Percentiles rank a stretch among this genome's conserved stretches.
Conservation (phyloP, 2,888 invertebrate species). For the Ischnura elegans region DNA sequence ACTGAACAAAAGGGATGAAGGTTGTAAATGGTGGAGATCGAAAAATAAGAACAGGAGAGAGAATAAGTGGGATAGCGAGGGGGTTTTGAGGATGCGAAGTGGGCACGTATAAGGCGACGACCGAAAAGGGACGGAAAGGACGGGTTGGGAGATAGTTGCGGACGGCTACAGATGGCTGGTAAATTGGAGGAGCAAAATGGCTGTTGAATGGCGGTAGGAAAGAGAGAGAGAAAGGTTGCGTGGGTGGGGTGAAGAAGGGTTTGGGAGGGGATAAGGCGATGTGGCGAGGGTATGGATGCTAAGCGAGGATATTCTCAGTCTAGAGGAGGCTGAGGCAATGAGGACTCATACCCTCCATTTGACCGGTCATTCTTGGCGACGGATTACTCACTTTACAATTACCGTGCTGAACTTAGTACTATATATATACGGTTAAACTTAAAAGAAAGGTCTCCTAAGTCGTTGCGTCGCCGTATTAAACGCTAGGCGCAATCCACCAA, state of each 20-base stretch:
- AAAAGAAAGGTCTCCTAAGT: no score
- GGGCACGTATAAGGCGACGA: neutral
- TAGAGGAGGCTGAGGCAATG: neutral
- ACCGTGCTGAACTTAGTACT: no score
- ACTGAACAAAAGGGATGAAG: neutral
- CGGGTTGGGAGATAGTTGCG: neutral
- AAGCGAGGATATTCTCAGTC: neutral
- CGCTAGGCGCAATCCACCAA: no score
- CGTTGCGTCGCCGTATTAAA: no score
- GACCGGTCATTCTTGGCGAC: no score
- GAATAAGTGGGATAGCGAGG: neutral
- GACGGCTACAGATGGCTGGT: constrained; percentile 17
- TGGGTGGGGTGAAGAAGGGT: neutral
- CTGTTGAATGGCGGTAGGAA: neutral
- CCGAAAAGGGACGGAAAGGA: neutral
- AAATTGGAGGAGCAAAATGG: neutral
- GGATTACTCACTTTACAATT: no score
- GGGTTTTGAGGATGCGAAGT: neutral
- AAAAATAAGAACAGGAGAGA: neutral
- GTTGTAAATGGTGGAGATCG: neutral
- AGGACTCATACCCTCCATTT: no score
- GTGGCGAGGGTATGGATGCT: neutral
- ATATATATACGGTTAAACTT: no score
- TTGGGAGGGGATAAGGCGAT: neutral
- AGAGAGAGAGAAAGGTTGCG: neutral